Evolutionary conservation across 2,797 vertebrate genomes (phyloP), one percentile per base, ranked within the genome.

Genomic region (Eulemur mongoz): DNA sequence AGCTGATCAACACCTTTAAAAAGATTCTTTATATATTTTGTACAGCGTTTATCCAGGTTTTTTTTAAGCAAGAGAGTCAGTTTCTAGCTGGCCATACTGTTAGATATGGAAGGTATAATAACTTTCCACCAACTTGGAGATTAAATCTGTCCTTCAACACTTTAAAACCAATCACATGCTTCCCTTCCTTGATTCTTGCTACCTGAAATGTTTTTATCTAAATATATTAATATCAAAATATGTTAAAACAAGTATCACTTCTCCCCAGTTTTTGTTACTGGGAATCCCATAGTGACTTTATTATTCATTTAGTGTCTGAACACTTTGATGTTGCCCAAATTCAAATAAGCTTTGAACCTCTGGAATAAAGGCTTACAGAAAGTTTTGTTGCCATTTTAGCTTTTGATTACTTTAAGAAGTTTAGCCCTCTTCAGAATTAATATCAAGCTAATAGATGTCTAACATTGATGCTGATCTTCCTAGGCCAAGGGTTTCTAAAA

Each of bases 321-420:
- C 13, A 63, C 20, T 80, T 94, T 40, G 30, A 86, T 75, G 9
- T 52, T 93, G 15, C 69, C 43, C 61, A 91, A 88, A 82, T 78
- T 93, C 78, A 96, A 94, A 73, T 32, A 89, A 85, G 50, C n/a
- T 82, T 91, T 96, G 50, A 94, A 95, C 3, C 57, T 78, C 61
- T 63, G 30, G 52, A 84, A 96, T 81, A 88, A 93, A 97, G 8
- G 61, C 17, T 89, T 87, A 61, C 40, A 57, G 48, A 83, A 90
- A 35, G 11, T 54, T 89, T 95, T 88, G 67, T 67, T 27, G 76
- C 54, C 35, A 45, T 63, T 70, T 38, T 50, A 80, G 23, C 52
- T 40, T 72, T 96, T 85, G 72, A 35, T 81, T 61, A 95, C 67
- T 79, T 86, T 38, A 89, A 78, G 14, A 92, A 79, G 82, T 54